These are phyloP conservation scores for Myiotriccus ornatus DNA, from an alignment of 2,797 vertebrate species.

Conservation along the genomic window DNA sequence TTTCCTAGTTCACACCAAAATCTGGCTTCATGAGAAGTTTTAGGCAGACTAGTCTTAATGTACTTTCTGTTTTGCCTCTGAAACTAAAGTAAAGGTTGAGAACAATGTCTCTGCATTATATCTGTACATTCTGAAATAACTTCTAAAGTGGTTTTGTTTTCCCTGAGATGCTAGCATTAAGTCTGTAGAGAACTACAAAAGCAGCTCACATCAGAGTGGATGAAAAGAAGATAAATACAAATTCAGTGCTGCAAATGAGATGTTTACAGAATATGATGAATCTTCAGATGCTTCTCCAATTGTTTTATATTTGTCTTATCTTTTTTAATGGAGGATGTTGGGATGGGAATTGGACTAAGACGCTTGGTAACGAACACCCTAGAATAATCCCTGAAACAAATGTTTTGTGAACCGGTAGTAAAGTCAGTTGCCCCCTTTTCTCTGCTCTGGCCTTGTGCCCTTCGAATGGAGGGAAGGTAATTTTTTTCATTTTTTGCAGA, in stretches of 20 bases:
- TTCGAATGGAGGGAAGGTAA: not conserved
- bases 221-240: slow-evolving; percentile 36
- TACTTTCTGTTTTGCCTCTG: slow-evolving; percentile 31
- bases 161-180: not conserved
- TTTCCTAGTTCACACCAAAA: slow-evolving; percentile 10
- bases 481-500: not conserved
- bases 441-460: not conserved
- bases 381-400: not conserved
- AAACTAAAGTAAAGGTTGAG: not conserved
- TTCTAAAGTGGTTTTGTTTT: slow-evolving; percentile 24
- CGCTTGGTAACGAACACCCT: not conserved
- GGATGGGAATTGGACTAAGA: not conserved
- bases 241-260: not conserved
- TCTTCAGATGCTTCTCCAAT: not conserved
- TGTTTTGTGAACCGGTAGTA: not conserved
- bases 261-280: slow-evolving; percentile 3
- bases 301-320: not conserved
- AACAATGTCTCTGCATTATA: not conserved
- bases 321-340: not conserved
- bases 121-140: not conserved
- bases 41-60: not conserved
- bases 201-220: not conserved
- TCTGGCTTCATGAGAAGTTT: slow-evolving; percentile 4
- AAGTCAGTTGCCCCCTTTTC: not conserved
- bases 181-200: slow-evolving; percentile 31